Evolutionary conservation across 2,113 vertebrate species (phyloP), one percentile per base, ranked within the genome.

Genomic region (Tauraco erythrolophus): DNA sequence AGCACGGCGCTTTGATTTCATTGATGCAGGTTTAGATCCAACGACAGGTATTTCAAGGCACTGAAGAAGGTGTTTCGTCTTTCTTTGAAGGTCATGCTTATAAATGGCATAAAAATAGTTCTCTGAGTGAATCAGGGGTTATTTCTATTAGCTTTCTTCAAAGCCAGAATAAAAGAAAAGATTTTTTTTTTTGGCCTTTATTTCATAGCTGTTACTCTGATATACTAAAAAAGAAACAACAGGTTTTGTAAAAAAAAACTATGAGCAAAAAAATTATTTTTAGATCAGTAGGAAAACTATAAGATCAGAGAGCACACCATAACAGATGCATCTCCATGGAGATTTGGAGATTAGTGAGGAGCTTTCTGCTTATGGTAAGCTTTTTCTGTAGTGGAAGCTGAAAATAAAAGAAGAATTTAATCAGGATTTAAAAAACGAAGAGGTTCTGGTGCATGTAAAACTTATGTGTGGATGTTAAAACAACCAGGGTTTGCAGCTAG

Each of bases 311-410:
- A 48, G 22, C 71, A 16, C 68, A 71, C 77, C 51, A 51, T 61
- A 93, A 58, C 81, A 85, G 89, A 93, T 78, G 60, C 17, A 46
- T 90, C 81, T 91, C 91, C 60, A 69, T 93, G 71, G 94, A 97
- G 74, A 88, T 87, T 71, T 72, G 61, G 51, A 96, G 94, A 93
- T 97, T 65, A 95, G 41, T 4, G 10, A 74, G 72, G 37, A 91
- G 76, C 27, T 94, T 95, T 94, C 69, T 95, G 78, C 62, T 84
- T 80, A 70, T 60, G 39, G 23, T 85, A 92, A 94, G 89, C 27
- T 92, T 72, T 92, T 88, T 78, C 56, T 94, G 45, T 37, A 84
- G 31, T 6, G 50, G 35, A 76, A 85, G 58, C 37, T 74, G 70
- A 83, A 92, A 93, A 94, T 66, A 58, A 89, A 80, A 68, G 16